phyloP scores from a whole-genome alignment of 2,888 invertebrate species.

The Cephus runcator region DNA sequence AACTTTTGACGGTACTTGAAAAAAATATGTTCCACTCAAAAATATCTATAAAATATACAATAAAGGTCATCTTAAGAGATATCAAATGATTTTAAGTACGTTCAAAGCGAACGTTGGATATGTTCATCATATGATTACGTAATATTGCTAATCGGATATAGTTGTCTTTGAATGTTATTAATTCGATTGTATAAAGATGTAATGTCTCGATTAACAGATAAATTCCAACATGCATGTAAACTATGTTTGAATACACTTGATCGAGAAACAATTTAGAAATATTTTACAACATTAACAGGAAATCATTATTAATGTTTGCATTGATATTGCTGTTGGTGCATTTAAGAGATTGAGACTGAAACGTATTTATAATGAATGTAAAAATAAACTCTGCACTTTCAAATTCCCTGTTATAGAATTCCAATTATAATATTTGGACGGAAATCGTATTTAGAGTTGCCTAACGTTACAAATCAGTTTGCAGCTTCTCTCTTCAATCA shows the following conservation, averaged over 20 bases:
- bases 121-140: background rate
- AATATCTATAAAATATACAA: background rate
- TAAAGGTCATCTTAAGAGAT: background rate
- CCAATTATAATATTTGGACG: background rate
- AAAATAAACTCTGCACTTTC: background rate
- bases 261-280: background rate
- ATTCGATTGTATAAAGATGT: background rate
- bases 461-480: background rate
- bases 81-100: background rate
- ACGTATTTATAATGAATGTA: background rate
- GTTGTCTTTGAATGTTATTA: background rate
- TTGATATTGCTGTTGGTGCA: background rate
- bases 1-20: background rate
- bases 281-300: background rate
- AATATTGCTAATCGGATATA: background rate
- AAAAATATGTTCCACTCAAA: background rate
- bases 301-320: background rate
- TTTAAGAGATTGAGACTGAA: background rate
- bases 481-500: slow-evolving; percentile 30
- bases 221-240: background rate
- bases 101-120: background rate
- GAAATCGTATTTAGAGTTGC: background rate
- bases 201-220: background rate
- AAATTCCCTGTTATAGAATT: background rate
- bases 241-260: background rate